phyloP scores from a whole-genome alignment of 2,113 vertebrate genomes.

The Indri indri region DNA sequence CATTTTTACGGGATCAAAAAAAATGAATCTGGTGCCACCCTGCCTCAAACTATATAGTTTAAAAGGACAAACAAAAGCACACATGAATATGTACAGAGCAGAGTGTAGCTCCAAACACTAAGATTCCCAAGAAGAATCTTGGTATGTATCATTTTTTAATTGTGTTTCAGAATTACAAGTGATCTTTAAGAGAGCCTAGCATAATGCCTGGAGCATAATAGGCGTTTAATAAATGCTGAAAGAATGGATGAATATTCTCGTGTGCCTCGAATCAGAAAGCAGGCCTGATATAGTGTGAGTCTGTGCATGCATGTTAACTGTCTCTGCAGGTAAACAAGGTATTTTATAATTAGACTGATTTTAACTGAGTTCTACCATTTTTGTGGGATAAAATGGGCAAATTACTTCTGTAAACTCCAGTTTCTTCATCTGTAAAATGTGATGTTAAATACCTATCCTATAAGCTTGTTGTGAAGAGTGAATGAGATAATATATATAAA shows the following conservation, averaged over 20 bases:
- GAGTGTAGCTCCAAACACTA: background rate
- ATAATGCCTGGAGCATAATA: background rate
- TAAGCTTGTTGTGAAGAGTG: background rate
- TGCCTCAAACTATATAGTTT: background rate
- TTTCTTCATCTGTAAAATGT: background rate
- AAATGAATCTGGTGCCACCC: background rate
- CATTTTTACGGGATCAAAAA: background rate
- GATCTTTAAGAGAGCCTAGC: background rate
- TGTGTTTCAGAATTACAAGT: conserved; percentile 20
- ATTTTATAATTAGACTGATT: conserved; percentile 12
- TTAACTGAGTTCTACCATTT: background rate
- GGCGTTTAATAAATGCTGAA: background rate
- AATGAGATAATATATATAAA: background rate
- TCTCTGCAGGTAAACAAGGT: background rate
- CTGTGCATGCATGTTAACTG: background rate
- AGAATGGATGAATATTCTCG: background rate
- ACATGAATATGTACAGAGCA: background rate
- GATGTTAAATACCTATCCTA: background rate
- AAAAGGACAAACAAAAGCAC: background rate
- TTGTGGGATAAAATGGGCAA: background rate
- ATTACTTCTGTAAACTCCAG: background rate
- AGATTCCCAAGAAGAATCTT: background rate
- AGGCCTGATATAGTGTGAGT: background rate
- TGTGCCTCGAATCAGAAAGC: background rate
- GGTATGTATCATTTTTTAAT: background rate